Conservation (phyloP, 2,888 invertebrate species). For the Campopleginae sp. region DNA sequence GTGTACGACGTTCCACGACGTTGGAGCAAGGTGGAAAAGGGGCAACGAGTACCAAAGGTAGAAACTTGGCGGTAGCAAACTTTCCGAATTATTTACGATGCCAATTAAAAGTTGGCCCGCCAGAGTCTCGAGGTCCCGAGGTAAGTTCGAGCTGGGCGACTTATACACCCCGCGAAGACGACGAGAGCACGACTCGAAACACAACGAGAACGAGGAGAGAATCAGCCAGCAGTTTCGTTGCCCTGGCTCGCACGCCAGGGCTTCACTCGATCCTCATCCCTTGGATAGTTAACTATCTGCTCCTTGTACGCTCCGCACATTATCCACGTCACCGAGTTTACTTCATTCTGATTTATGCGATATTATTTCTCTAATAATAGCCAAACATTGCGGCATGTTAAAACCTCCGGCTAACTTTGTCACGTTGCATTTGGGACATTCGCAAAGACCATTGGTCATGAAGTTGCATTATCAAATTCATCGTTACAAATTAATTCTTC, state of each 20-base stretch:
- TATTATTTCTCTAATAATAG: slow-evolving; percentile 65
- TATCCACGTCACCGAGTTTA: slow-evolving; percentile 50
- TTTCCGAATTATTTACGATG: slow-evolving; percentile 83
- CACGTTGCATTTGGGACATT: not conserved
- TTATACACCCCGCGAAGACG: slow-evolving; percentile 34
- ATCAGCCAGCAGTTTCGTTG: not conserved
- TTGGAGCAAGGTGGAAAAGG: slow-evolving; percentile 69
- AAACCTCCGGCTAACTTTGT: not conserved
- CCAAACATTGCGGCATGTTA: slow-evolving; percentile 22
- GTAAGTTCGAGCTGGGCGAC: slow-evolving; percentile 53
- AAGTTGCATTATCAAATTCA: not conserved
- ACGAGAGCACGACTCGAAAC: slow-evolving; percentile 37
- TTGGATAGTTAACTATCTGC: slow-evolving; percentile 60
- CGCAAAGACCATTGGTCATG: not conserved
- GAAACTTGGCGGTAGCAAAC: slow-evolving; percentile 73
- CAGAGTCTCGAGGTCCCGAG: slow-evolving; percentile 52
- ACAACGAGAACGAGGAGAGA: slow-evolving; percentile 36
- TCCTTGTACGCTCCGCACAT: slow-evolving; percentile 25
- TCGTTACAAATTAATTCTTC: not conserved
- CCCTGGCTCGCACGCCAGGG: not conserved
- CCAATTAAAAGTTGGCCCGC: slow-evolving; percentile 82
- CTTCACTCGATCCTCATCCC: slow-evolving; percentile 25
- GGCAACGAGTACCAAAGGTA: slow-evolving; percentile 66
- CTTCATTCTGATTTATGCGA: slow-evolving; percentile 65
- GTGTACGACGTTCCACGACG: slow-evolving; percentile 70